Base-by-base conservation (phyloP, 2,888 invertebrate species). In the Oscheius sp. region DNA sequence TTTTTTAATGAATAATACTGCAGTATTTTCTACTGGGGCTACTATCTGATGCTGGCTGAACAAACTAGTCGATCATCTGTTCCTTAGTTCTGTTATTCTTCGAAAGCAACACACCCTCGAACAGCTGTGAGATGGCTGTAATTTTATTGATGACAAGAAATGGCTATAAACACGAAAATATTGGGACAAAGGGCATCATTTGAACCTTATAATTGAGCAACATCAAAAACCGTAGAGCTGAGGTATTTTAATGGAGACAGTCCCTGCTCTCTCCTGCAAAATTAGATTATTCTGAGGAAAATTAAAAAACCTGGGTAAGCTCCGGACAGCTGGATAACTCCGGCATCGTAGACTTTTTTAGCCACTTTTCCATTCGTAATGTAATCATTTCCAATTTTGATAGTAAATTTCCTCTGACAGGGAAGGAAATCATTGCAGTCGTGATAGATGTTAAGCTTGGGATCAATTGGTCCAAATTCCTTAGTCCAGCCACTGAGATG, bases 401-500 rank as follows among this genome's bases (percentile, higher is more conserved):
- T 80, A 41, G 78, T 80, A 69, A 82, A 77, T 67, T 82, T 82
- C 68, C 81, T 70, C 62, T 82, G 81, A 65, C 82, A 82, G 12
- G 82, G 82, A 74, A 66, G 66, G 1, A 56, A 9, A 62, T 85
- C 85, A 49, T 83, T 83, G 74, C 84, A 85, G 64, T 85, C 84
- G 73, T 85, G 84, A 67, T 83, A 83, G 62, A 83, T 80, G 69
- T 82, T 85, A 38, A 85, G 71, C 59, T 83, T 81, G 8, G 82
- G 80, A 59, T 85, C 85, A 50, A 85, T 85, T 6, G 85, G 84
- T 6, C 83, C 84, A 57, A 79, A 68, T 63, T 85, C 85, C 36
- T 77, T 81, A 12, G 82, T 74, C 77, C 77, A 77, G 38, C 78
- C 78, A 32, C 61, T 36, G 17, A 78, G 56, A 9, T 76, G 68